phyloP scores from a whole-genome alignment of 2,888 invertebrate genomes.

The Eupithecia subumbrata region DNA sequence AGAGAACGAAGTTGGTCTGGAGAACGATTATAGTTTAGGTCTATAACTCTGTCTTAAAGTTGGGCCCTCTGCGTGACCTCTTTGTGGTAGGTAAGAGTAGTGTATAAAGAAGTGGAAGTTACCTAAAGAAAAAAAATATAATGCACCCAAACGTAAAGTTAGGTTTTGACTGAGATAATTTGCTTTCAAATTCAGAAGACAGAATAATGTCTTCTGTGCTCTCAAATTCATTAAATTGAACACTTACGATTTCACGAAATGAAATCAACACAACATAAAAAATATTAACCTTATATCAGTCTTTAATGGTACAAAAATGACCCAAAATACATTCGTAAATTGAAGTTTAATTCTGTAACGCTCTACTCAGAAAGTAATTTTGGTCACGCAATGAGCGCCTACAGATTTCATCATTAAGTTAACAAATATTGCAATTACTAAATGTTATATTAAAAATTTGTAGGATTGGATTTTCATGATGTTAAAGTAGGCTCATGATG shows the following conservation, averaged over 20 bases:
- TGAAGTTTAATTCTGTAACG: conserved; percentile 12
- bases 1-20: background rate
- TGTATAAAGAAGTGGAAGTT: background rate
- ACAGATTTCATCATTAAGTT: background rate
- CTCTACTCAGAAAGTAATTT: conserved; percentile 6
- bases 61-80: background rate
- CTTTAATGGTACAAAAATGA: conserved; percentile 1
- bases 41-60: background rate
- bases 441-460: background rate
- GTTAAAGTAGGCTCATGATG: background rate
- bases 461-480: background rate
- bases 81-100: background rate
- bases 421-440: conserved; percentile 2
- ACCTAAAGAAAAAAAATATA: background rate
- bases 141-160: background rate
- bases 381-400: background rate
- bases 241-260: background rate
- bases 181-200: background rate
- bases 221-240: background rate
- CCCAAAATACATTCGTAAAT: conserved; percentile 1
- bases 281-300: conserved; percentile 1
- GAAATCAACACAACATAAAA: background rate
- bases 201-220: background rate
- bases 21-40: background rate
- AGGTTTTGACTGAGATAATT: background rate